Evolutionary conservation across 2,113 vertebrate genomes (phyloP).

Genomic region (Cettia cetti): DNA sequence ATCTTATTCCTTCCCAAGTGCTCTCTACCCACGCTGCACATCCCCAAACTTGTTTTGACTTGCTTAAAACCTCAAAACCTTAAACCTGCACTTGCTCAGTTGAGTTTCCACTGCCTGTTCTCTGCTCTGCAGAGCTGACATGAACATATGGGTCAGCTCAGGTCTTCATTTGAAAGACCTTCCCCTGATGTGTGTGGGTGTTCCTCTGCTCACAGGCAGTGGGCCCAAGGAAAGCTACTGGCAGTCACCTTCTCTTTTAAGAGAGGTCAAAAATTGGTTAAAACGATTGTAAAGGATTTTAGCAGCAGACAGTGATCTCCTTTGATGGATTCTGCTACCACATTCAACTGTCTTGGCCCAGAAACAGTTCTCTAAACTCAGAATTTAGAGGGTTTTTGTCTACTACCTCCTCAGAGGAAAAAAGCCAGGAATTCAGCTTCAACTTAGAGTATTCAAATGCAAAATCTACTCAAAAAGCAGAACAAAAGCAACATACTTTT

Average conservation of each 20-base stretch:
- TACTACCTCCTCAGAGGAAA: background rate
- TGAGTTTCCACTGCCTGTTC: background rate
- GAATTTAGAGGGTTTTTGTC: background rate
- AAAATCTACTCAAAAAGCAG: background rate
- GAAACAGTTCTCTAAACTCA: background rate
- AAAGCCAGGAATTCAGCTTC: background rate
- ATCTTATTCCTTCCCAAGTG: background rate
- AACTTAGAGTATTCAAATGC: background rate
- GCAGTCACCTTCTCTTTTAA: background rate
- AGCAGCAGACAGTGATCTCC: background rate
- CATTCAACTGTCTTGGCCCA: background rate
- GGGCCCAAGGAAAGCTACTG: background rate
- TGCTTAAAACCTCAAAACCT: background rate
- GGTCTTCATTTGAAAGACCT: background rate
- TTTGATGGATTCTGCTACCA: background rate
- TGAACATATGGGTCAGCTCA: rapidly evolving
- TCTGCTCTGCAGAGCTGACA: background rate
- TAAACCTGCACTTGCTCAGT: background rate
- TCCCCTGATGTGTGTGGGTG: background rate
- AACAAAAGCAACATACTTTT: background rate
- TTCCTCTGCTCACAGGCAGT: background rate
- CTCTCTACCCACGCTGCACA: background rate
- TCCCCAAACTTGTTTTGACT: background rate
- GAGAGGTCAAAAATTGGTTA: background rate
- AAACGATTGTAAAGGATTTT: background rate